Evolutionary conservation across 2,797 vertebrate species (phyloP).

Genomic region (Cirrhinus mrigala): DNA sequence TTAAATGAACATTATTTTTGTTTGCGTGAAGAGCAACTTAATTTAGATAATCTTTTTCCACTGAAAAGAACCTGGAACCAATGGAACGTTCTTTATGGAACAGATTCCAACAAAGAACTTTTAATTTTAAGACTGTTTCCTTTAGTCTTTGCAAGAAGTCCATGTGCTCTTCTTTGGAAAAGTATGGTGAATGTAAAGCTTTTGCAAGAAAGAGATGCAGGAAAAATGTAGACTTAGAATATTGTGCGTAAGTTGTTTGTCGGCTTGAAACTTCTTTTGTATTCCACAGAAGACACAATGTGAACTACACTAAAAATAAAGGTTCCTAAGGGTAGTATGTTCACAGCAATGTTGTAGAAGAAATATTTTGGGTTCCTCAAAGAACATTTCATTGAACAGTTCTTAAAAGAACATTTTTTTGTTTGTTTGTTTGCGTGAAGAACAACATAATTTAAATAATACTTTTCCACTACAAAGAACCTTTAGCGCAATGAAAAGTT

Average conservation of each 20-base stretch:
- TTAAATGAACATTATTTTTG: not conserved
- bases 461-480: too few relatives aligned
- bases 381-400: not conserved
- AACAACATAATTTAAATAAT: too few relatives aligned
- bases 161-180: not conserved
- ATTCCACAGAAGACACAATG: not conserved
- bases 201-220: too few relatives aligned
- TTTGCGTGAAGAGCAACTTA: too few relatives aligned
- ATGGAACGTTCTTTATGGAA: not conserved
- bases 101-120: not conserved
- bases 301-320: not conserved
- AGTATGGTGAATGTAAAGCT: not conserved
- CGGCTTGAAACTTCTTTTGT: not conserved
- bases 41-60: too few relatives aligned
- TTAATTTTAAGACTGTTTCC: not conserved
- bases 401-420: not conserved
- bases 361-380: not conserved
- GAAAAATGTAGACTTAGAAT: not conserved
- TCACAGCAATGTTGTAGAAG: not conserved
- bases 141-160: not conserved
- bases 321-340: not conserved
- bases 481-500: too few relatives aligned
- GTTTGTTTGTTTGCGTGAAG: too few relatives aligned
- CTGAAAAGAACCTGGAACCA: too few relatives aligned
- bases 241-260: not conserved